phyloP scores from a whole-genome alignment of 2,113 vertebrate genomes.

The Crotalus tigris region DNA sequence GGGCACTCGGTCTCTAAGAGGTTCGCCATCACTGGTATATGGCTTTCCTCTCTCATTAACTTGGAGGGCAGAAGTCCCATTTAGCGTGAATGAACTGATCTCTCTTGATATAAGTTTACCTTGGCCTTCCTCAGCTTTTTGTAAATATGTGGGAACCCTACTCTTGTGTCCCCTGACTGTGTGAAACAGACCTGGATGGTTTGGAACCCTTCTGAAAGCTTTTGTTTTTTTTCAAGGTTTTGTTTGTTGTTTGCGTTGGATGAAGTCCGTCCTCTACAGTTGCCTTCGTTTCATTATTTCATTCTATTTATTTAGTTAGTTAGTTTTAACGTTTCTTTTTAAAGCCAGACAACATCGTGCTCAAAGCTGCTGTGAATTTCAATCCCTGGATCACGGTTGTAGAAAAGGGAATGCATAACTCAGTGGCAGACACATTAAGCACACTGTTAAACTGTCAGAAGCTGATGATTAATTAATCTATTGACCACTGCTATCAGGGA shows the following conservation, averaged over 20 bases:
- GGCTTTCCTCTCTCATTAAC: neutral
- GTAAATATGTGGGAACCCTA: neutral
- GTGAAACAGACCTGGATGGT: neutral
- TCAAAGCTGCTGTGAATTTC: conserved; percentile 54
- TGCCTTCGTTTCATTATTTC: neutral
- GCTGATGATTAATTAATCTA: conserved; percentile 51
- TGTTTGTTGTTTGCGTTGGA: neutral
- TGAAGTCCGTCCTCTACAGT: neutral
- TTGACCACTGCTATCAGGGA: conserved; percentile 62
- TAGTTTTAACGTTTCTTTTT: neutral
- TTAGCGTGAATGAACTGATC: neutral
- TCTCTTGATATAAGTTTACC: neutral
- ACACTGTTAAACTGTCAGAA: conserved; percentile 54
- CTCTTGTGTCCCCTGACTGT: neutral
- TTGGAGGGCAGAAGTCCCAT: neutral
- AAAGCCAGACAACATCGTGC: neutral
- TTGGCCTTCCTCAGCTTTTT: neutral
- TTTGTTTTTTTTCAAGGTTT: neutral
- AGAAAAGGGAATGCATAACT: conserved; percentile 59
- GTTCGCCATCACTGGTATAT: neutral
- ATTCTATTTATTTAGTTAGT: neutral
- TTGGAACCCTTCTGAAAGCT: neutral
- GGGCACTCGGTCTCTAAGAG: no score
- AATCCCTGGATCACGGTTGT: conserved; percentile 55
- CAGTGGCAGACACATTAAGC: conserved; percentile 66